Percentiles rank a stretch among this genome's conserved stretches.
These are phyloP conservation scores for Calliopum simillimum DNA, from an alignment of 2,888 invertebrate genomes.

Conservation along the genomic window DNA sequence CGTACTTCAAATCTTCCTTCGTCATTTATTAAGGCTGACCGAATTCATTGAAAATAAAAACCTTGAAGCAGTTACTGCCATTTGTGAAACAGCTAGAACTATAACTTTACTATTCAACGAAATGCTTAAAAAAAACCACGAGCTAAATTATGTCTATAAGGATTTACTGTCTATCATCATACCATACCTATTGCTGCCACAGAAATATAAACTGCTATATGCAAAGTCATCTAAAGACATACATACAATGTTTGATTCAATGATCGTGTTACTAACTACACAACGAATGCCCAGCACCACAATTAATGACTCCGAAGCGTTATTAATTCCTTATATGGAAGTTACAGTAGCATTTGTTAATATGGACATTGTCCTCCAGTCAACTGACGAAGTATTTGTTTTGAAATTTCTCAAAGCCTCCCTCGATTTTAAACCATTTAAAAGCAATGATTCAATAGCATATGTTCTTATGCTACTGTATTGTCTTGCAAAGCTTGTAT, in stretches of 20 bases:
- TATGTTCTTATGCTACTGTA: constrained; percentile 54
- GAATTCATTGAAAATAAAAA: constrained; percentile 21
- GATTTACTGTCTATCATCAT: constrained; percentile 49
- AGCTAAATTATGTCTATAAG: constrained; percentile 39
- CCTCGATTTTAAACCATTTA: constrained; percentile 48
- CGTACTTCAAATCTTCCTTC: constrained; percentile 50
- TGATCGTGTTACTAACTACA: constrained; percentile 36
- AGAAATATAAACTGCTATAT: constrained; percentile 37
- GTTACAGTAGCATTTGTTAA: constrained; percentile 46
- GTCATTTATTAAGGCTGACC: constrained; percentile 50
- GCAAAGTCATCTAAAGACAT: background rate
- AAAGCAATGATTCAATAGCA: constrained; percentile 45
- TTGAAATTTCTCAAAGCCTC: constrained; percentile 52
- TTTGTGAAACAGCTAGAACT: constrained; percentile 40
- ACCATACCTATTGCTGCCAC: constrained; percentile 48
- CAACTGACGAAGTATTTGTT: constrained; percentile 40
- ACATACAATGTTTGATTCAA: constrained; percentile 36
- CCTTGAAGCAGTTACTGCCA: constrained; percentile 24
- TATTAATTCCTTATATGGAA: constrained; percentile 50
- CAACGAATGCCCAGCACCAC: constrained; percentile 17
- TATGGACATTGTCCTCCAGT: constrained; percentile 45
- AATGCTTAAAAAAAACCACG: constrained; percentile 46
- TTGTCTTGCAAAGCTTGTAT: constrained; percentile 56
- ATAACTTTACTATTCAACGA: constrained; percentile 49
- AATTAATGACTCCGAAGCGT: constrained; percentile 36